Base-by-base conservation (phyloP, 2,888 invertebrate species). In the Lasiommata megera region DNA sequence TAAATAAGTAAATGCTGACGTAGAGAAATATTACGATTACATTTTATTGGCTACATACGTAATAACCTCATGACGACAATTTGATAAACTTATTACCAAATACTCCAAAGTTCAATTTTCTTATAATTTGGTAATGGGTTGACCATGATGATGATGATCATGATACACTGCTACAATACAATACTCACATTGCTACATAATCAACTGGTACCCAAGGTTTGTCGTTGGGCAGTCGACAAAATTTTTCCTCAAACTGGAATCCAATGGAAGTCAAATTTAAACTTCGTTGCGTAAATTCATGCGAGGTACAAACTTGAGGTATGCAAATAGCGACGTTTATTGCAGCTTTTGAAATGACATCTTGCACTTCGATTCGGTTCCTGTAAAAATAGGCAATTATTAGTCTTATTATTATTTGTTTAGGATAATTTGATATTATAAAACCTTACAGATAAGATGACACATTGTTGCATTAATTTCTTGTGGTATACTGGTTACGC, bases 141-240 rank as follows among this genome's bases (percentile, higher is more conserved):
- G n/a, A n/a, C n/a, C n/a, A n/a, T n/a, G n/a, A n/a, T n/a, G n/a
- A n/a, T n/a, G n/a, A n/a, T n/a, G n/a, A n/a, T n/a, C n/a, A n/a
- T n/a, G n/a, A n/a, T n/a, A n/a, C n/a, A n/a, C n/a, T n/a, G n/a
- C n/a, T n/a, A n/a, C n/a, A 28, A 28, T 28, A 29, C 8, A 44
- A 50, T 62, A 81, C 84, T 80, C 67, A 88, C 88, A 79, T 64
- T 8, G 84, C 82, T n/a, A 82, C 73, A 51, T 82, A 84, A 55
- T 88, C 88, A 6, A 72, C 88, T 1, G 79, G 59, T 1, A 79
- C 82, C 77, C 80, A 85, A 1, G 76, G 81, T 52, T 86, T 88
- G 44, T 88, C 88, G 37, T 82, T 72, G 0, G 83, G 84, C 14
- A 88, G 63, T 7, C 88, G 74, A 53, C 83, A 85, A 54, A 69